A percentile compares a stretch with the other conserved stretches of the same genome.
phyloP scores from a whole-genome alignment of 1,140 invertebrate species.

The Zaprionus kolodkinae region DNA sequence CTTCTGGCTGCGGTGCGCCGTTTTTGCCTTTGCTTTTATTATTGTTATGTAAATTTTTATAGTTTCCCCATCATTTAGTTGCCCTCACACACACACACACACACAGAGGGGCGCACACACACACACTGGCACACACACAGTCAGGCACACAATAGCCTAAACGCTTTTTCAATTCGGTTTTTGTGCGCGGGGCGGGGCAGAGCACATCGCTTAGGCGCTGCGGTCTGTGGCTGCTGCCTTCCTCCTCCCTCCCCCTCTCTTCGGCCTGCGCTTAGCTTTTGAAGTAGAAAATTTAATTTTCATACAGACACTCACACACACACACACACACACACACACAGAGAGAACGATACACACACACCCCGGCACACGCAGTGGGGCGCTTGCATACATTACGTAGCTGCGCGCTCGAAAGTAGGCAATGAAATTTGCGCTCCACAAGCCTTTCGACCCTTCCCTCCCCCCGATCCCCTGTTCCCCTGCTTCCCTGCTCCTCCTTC shows the following conservation, averaged over 20 bases:
- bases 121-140: neutral
- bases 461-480: neutral
- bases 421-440: slow-evolving; percentile 48
- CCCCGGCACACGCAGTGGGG: neutral
- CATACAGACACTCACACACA: slow-evolving; percentile 43
- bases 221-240: slow-evolving; percentile 52
- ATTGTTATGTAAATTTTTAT: slow-evolving; percentile 83
- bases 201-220: slow-evolving; percentile 22
- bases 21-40: slow-evolving; percentile 71
- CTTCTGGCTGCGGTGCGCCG: slow-evolving; percentile 27
- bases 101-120: neutral
- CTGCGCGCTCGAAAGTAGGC: slow-evolving; percentile 51
- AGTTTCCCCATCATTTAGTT: slow-evolving; percentile 82
- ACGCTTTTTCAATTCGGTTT: slow-evolving; percentile 77
- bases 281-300: slow-evolving; percentile 75
- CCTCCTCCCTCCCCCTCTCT: neutral
- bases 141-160: slow-evolving; percentile 48
- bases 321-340: neutral
- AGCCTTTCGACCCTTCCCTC: slow-evolving; percentile 15
- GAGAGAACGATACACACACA: neutral
- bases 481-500: too few species aligned
- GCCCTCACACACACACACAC: slow-evolving; percentile 37
- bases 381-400: slow-evolving; percentile 53
- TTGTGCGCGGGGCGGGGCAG: neutral
- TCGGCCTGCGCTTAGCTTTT: slow-evolving; percentile 48